Evolutionary conservation across 1,140 invertebrate genomes (phyloP), one percentile per base, ranked within the genome.

Genomic region (Brachystomella parvula): DNA sequence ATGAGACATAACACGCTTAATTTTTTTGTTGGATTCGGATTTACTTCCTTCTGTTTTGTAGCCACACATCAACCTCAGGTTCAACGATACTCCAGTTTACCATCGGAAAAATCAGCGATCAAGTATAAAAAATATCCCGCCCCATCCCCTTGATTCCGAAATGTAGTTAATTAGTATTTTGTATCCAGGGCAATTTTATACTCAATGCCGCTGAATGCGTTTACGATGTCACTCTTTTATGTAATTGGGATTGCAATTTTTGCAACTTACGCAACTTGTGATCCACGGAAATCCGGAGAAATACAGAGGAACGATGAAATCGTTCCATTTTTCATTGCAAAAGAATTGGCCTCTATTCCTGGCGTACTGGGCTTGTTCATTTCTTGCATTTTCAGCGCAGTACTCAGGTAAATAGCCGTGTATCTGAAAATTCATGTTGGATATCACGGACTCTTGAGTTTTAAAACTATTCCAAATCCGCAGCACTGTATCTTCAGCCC

Each of bases 401-500:
- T 69, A 3, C 35, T 69, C 28, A 69, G 68, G 65, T 66, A 64
- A 28, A 63, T 35, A 3, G 30, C 39, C n/a, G 9, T 44, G 9
- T 12, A n/a, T 44, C 9, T 44, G 39, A 44, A 12, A 44, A 44
- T 44, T 44, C n/a, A n/a, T 44, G 39, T n/a, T 12, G n/a, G 9
- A 44, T 44, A 9, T 9, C n/a, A 12, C n/a, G 9, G n/a, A 44
- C 39, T n/a, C n/a, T 44, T 44, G n/a, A 44, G n/a, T 12, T 44
- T 44, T 44, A 44, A 44, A 44, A 44, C n/a, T 44, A 12, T n/a
- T 44, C 9, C 9, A 44, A 44, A 44, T 58, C 58, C 44, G 0
- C 59, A 81, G 80, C 64, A 78, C 80, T 9, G 70, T 81, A 6
- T 81, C 79, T 0, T 81, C 80, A 12, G 76, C 76, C 53, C 67